A percentile compares a stretch with the other conserved stretches of the same genome.
These are phyloP conservation scores for Porites rus DNA, from an alignment of 92 coral and sea anemone species.

Conservation along the genomic window DNA sequence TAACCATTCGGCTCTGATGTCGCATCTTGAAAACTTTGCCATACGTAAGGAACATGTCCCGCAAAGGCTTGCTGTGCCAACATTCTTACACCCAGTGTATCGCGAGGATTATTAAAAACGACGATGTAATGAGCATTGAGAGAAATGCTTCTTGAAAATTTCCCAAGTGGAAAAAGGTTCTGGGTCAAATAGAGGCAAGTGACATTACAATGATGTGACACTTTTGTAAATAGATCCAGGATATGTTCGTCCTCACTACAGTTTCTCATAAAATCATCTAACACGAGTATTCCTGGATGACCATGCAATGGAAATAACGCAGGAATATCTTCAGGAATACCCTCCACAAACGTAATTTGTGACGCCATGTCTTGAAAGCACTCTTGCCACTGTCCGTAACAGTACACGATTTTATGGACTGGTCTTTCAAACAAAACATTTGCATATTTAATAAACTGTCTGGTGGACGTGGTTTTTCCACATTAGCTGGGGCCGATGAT, in stretches of 20 bases:
- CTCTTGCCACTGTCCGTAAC: conserved; percentile 55
- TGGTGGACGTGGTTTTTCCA: conserved; percentile 27
- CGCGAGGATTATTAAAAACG: conserved; percentile 33
- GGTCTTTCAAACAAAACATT: conserved; percentile 23
- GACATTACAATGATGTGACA: too few relatives aligned
- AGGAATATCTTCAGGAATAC: conserved; percentile 33
- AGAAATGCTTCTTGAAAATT: conserved; percentile 9
- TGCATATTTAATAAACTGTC: not conserved
- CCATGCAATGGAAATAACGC: too few relatives aligned
- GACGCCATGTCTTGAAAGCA: not conserved
- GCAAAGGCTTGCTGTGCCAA: conserved; percentile 40
- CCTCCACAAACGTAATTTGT: conserved; percentile 34
- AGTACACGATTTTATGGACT: conserved; percentile 23
- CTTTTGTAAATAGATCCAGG: too few relatives aligned
- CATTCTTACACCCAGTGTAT: not conserved
- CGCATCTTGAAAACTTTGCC: conserved; percentile 36
- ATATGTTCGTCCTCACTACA: too few relatives aligned
- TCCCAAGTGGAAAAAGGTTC: conserved; percentile 5
- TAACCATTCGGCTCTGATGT: conserved; percentile 10
- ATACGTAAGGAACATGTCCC: conserved; percentile 15
- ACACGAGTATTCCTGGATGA: too few relatives aligned
- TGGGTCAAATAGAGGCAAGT: too few relatives aligned
- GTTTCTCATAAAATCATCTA: too few relatives aligned
- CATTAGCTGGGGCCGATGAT: conserved; percentile 22
- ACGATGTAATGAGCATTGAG: conserved; percentile 37